Evolutionary conservation across 1,140 invertebrate species (phyloP).

Genomic region (Eupristina koningsbergeri): DNA sequence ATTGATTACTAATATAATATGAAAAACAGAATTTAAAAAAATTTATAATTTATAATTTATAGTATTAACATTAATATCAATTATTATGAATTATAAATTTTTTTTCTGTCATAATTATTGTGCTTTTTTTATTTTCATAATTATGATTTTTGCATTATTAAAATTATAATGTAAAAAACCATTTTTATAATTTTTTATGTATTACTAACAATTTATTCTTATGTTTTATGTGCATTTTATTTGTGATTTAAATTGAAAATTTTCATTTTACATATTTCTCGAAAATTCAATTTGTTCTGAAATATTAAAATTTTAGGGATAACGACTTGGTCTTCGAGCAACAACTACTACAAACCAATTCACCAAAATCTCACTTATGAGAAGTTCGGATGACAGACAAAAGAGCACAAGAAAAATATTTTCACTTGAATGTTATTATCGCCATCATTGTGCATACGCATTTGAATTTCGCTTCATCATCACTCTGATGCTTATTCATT

Average conservation of each 20-base stretch:
- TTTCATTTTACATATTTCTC: neutral
- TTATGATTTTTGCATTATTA: no score
- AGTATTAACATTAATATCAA: no score
- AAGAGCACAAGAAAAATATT: conserved; percentile 39
- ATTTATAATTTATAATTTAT: no score
- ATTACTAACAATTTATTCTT: no score
- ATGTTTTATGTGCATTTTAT: neutral
- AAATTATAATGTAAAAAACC: no score
- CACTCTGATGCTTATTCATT: conserved; percentile 10
- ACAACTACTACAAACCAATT: conserved; percentile 52
- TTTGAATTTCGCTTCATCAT: conserved; percentile 16
- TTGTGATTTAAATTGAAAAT: neutral
- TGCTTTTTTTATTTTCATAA: no score
- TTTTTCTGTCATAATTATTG: no score
- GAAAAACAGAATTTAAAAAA: no score
- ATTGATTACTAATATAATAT: no score
- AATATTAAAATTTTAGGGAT: conserved; percentile 59
- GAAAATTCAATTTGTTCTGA: conserved; percentile 17
- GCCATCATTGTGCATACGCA: conserved; percentile 58
- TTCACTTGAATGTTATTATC: conserved; percentile 51
- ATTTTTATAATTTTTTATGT: no score
- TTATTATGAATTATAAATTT: no score
- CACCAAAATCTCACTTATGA: conserved; percentile 66
- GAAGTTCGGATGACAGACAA: conserved; percentile 47
- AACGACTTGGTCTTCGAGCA: conserved; percentile 50